These are phyloP conservation scores for Popillia japonica DNA, from an alignment of 1,140 invertebrate genomes.

Conservation along the genomic window DNA sequence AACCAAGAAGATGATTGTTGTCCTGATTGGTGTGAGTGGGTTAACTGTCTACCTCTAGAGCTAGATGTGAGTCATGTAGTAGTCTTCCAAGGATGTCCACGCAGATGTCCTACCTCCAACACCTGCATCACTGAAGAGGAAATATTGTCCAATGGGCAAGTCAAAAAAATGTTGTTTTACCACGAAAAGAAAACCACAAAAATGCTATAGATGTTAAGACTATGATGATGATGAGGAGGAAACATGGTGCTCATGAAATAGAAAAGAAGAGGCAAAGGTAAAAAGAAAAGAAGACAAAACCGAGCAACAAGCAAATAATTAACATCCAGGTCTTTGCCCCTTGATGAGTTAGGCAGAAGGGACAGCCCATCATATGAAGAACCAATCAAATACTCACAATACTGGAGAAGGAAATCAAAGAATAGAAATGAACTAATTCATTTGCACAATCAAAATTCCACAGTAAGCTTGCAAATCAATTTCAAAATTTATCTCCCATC, in stretches of 20 bases:
- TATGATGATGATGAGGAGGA: conserved; percentile 27
- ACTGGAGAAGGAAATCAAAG: neutral
- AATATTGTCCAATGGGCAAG: neutral
- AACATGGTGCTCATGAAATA: neutral
- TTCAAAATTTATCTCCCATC: too few species aligned
- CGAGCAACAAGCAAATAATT: neutral
- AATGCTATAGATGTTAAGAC: conserved; percentile 2
- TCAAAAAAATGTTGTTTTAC: conserved; percentile 12
- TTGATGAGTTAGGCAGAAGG: neutral
- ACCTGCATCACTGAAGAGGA: neutral
- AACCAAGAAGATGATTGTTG: conserved; percentile 24
- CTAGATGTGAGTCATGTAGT: conserved; percentile 46
- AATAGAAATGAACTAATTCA: neutral
- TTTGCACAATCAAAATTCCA: neutral
- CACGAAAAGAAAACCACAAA: neutral
- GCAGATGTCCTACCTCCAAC: conserved; percentile 34
- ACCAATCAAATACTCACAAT: neutral
- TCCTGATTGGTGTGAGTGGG: conserved; percentile 42
- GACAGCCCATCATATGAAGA: neutral
- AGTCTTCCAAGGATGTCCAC: conserved; percentile 40
- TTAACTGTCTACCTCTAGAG: conserved; percentile 46
- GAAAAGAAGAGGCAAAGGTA: neutral
- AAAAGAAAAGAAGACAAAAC: neutral
- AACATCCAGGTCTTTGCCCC: neutral
- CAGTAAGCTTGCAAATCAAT: too few species aligned